These are phyloP conservation scores for Tetrapedia diversipes DNA, from an alignment of 2,888 invertebrate genomes.

Conservation along the genomic window DNA sequence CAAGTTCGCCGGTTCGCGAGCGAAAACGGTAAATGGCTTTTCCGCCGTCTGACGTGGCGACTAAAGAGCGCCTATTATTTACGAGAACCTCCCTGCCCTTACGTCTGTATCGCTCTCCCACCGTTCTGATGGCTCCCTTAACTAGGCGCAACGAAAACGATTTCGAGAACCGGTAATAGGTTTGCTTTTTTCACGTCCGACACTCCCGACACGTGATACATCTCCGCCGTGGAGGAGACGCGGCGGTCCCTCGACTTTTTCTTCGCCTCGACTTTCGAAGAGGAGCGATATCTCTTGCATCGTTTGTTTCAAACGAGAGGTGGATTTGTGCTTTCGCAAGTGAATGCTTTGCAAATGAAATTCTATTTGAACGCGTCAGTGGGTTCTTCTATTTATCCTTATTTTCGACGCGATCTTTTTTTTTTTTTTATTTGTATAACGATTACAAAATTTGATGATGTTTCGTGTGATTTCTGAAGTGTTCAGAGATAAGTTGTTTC, in stretches of 20 bases:
- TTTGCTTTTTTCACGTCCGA: conserved; percentile 30
- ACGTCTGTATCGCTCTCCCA: conserved; percentile 40
- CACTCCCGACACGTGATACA: conserved; percentile 5
- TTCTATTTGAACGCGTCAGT: no score
- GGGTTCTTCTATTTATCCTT: no score
- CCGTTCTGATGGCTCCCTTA: conserved; percentile 35
- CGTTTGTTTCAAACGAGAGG: neutral
- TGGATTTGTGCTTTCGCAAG: no score
- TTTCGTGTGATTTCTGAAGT: no score
- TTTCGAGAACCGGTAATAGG: conserved; percentile 16
- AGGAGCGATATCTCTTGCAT: conserved; percentile 8
- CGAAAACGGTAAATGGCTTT: conserved; percentile 61
- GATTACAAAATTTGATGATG: no score
- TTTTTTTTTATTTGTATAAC: no score
- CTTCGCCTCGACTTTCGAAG: neutral
- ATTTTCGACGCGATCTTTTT: no score
- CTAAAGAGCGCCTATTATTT: conserved; percentile 62
- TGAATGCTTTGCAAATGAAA: no score
- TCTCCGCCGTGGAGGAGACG: neutral
- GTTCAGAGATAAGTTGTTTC: no score
- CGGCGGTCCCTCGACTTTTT: neutral
- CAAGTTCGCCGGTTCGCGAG: conserved; percentile 34
- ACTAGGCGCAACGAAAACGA: conserved; percentile 39
- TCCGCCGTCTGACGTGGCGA: conserved; percentile 46
- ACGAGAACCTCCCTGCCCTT: conserved; percentile 53